A percentile compares a stretch with the other conserved stretches of the same genome.
Evolutionary conservation across 1,140 invertebrate species (phyloP).

Genomic region (Ruditapes philippinarum): DNA sequence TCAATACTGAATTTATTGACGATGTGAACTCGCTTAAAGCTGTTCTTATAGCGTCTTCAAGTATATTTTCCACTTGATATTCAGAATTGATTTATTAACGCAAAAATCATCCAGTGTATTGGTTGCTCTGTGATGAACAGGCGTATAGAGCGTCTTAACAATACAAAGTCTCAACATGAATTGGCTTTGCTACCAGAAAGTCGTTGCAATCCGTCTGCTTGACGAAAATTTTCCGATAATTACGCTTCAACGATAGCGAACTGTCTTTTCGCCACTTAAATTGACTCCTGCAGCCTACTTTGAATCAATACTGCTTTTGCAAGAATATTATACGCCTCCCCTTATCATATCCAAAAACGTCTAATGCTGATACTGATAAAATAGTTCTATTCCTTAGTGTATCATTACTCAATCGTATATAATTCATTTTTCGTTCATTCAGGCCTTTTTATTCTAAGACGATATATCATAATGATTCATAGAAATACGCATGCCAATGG

Average conservation of each 20-base stretch:
- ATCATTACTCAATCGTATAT: too few relatives aligned
- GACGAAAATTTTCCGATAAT: constrained; percentile 17
- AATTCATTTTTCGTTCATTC: too few relatives aligned
- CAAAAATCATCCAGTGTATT: neutral
- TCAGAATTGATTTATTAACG: neutral
- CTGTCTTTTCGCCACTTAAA: neutral
- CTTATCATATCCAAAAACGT: neutral
- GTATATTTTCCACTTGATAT: neutral
- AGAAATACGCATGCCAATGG: too few relatives aligned
- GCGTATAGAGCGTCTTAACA: neutral
- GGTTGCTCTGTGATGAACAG: neutral
- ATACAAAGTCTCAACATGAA: neutral
- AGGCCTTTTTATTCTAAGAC: too few relatives aligned
- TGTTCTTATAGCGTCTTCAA: neutral
- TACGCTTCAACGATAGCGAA: neutral
- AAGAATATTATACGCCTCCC: neutral
- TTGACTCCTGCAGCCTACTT: neutral
- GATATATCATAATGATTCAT: too few relatives aligned
- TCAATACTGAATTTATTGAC: neutral
- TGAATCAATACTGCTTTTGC: constrained; percentile 1
- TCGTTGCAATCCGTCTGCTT: neutral
- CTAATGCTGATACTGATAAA: neutral
- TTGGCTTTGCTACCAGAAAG: constrained; percentile 10
- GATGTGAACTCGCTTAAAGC: neutral
- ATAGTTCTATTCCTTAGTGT: too few relatives aligned